Percentiles rank a stretch among this genome's conserved stretches.
These are phyloP conservation scores for Catalaphyllia jardinei DNA, from an alignment of 64 coral and sea anemone species.

Conservation along the genomic window DNA sequence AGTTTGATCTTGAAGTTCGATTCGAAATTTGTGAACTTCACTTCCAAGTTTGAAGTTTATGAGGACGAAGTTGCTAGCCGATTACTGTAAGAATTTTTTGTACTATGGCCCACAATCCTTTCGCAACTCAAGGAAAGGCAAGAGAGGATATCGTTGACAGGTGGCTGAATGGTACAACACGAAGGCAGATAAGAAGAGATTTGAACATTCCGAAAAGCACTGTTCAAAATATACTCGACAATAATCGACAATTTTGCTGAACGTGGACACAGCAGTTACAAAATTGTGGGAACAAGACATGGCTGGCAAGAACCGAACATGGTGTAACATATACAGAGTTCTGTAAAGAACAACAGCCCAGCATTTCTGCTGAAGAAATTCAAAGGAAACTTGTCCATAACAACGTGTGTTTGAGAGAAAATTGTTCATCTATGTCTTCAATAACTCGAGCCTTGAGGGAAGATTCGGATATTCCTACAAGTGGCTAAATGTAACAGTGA, in stretches of 20 bases:
- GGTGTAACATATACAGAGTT: constrained; percentile 55
- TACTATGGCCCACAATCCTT: no score
- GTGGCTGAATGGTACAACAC: no score
- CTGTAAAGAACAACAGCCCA: constrained; percentile 63
- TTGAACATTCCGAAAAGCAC: constrained; percentile 48
- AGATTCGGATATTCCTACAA: constrained; percentile 54
- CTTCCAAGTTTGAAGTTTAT: no score
- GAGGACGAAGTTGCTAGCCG: no score
- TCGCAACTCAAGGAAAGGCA: no score
- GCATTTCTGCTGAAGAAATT: constrained; percentile 51
- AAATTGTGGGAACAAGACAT: not conserved
- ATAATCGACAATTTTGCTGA: constrained; percentile 12
- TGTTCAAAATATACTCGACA: not conserved
- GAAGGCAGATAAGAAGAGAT: constrained; percentile 21
- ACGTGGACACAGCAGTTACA: constrained; percentile 8
- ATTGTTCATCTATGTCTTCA: constrained; percentile 40
- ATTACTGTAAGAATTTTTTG: no score
- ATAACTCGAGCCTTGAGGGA: constrained; percentile 31
- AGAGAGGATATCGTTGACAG: no score
- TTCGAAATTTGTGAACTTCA: no score
- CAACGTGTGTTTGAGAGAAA: constrained; percentile 47
- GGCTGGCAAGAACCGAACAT: constrained; percentile 42
- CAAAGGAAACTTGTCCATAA: constrained; percentile 45
- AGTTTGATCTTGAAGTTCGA: no score
- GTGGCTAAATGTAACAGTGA: constrained; percentile 40